Base-by-base conservation (phyloP, 2,888 invertebrate genomes). In the Ophion ventricosus region DNA sequence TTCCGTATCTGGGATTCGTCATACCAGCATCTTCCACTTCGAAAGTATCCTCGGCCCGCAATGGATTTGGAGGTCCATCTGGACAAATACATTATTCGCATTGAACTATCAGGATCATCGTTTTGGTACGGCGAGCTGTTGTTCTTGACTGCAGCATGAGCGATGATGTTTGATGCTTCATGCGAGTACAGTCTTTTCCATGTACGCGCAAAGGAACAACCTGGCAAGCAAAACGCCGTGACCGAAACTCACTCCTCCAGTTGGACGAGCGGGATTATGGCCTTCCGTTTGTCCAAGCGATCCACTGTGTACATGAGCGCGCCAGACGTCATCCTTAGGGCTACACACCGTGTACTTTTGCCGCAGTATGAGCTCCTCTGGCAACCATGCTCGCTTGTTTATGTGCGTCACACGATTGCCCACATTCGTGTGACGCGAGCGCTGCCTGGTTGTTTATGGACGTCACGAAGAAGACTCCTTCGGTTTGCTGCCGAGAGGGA, bases 361-460 rank as follows among this genome's bases (percentile, higher is more conserved):
- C 23, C 59, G 56, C 40, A 43, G 67, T 67, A 67, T 69, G 40
- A 67, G 67, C 77, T 69, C 26, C 29, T 35, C 43, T 14, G 14
- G 43, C 43, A 43, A 26, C 35, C 14, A 23, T 11, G 70, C 23
- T 67, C 11, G 25, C 67, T 80, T 78, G 77, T 80, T 84, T 80
- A 80, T 74, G 84, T 43, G 67, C 84, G 84, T 80, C 84, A 84
- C 84, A 80, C 73, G 80, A 74, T 73, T 77, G 63, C 76, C 77
- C 77, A 63, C 59, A 69, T 72, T 70, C 77, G 64, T 77, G 84
- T 84, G 84, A 77, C 29, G 80, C 63, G 69, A 80, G 56, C 72
- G 40, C 73, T 23, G 43, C 61, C 61, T 67, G 64, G 80, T 84
- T 81, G 78, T 84, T 81, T 81, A 84, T 84, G 84, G 81, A 57